Evolutionary conservation across 2,113 vertebrate genomes (phyloP).

Genomic region (Rostratula benghalensis): DNA sequence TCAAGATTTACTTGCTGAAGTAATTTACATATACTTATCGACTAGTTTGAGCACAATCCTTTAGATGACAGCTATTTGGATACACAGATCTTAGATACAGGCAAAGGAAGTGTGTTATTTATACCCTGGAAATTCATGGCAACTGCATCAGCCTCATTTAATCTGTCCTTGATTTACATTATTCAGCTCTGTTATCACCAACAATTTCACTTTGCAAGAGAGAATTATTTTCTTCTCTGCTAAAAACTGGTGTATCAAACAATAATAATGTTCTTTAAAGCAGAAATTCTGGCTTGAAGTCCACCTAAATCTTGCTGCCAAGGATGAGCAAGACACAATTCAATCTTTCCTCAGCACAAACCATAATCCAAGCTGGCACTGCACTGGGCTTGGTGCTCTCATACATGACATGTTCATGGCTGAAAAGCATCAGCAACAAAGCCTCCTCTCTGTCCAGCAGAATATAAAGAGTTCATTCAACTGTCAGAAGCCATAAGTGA

Average conservation of each 20-base stretch:
- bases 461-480: not conserved
- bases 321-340: not conserved
- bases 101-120: not conserved
- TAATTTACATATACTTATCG: not conserved
- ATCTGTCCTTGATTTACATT: not conserved
- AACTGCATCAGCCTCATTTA: not conserved
- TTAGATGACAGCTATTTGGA: not conserved
- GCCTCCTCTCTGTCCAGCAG: not conserved
- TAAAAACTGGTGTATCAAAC: not conserved
- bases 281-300: not conserved
- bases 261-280: not conserved
- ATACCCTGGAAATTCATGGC: not conserved
- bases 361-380: not conserved
- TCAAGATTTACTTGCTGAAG: not conserved
- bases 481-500: not conserved
- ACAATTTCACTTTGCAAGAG: not conserved
- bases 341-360: not conserved
- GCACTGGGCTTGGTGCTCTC: not conserved
- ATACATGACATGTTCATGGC: not conserved
- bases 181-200: not conserved
- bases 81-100: not conserved
- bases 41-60: not conserved
- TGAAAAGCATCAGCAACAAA: slow-evolving; percentile 1
- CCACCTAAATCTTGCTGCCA: not conserved
- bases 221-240: not conserved